Conservation (phyloP, 2,797 vertebrate genomes). For the Lacerta agilis region DNA sequence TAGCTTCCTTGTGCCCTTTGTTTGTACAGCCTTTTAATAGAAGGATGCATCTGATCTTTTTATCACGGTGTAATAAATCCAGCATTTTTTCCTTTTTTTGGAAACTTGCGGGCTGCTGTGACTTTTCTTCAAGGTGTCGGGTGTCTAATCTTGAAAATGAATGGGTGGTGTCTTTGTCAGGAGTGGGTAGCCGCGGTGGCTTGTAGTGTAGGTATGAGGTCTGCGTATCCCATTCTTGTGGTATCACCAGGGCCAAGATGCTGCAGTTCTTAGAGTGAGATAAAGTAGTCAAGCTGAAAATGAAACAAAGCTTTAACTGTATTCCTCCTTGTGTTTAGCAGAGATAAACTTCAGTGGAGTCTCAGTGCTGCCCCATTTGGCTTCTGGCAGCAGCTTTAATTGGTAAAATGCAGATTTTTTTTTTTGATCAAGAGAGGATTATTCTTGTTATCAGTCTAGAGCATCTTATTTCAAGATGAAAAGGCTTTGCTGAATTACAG, state of each 20-base stretch:
- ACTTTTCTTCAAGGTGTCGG: conserved; percentile 40
- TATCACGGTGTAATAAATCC: not conserved
- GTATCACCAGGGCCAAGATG: conserved; percentile 71
- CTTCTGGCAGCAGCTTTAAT: conserved; percentile 95
- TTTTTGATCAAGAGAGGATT: conserved; percentile 98
- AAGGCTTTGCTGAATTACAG: conserved; percentile 95
- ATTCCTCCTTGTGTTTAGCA: conserved; percentile 86
- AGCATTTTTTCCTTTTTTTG: conserved; percentile 22
- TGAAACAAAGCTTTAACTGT: conserved; percentile 80
- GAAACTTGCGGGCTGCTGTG: conserved; percentile 41
- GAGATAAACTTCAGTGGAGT: conserved; percentile 90
- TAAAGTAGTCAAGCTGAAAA: conserved; percentile 81
- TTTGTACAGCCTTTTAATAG: conserved; percentile 22
- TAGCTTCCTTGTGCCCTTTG: conserved; percentile 3
- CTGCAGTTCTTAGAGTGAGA: conserved; percentile 77
- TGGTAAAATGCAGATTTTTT: conserved; percentile 98
- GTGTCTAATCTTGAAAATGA: conserved; percentile 59
- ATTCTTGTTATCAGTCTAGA: conserved; percentile 95
- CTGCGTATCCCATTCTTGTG: conserved; percentile 57
- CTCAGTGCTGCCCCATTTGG: conserved; percentile 83
- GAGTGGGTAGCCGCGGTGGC: conserved; percentile 53
- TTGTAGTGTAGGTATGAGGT: conserved; percentile 71
- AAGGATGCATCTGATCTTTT: conserved; percentile 32
- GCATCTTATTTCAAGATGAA: conserved; percentile 99
- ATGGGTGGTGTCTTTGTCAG: conserved; percentile 63